Evolutionary conservation across 2,797 vertebrate species (phyloP).

Genomic region (Malurus leucopterus): DNA sequence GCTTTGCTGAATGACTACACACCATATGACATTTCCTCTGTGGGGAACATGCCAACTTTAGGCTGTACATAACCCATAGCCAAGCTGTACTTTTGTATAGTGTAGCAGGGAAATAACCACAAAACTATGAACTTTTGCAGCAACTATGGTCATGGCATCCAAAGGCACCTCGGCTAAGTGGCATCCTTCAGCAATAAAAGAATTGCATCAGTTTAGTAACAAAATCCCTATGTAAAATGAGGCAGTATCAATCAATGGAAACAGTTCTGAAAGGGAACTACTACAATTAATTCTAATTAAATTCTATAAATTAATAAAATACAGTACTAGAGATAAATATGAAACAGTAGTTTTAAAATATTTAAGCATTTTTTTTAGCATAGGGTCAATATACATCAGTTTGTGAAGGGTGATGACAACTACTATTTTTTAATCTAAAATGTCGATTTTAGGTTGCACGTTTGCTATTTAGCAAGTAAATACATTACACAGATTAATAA

Average conservation of each 20-base stretch:
- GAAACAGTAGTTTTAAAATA: background rate
- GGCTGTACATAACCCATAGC: background rate
- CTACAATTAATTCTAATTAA: background rate
- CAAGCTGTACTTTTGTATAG: background rate
- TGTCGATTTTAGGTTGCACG: rapidly evolving
- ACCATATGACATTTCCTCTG: background rate
- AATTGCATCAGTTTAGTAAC: background rate
- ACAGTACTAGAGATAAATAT: background rate
- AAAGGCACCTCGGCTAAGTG: background rate
- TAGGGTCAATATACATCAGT: background rate
- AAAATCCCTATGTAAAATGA: background rate
- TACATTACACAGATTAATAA: background rate
- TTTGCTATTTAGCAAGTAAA: background rate
- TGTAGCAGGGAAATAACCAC: background rate
- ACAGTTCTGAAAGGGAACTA: background rate
- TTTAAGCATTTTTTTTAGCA: background rate
- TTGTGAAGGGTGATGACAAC: background rate
- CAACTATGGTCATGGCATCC: background rate
- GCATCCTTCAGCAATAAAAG: background rate
- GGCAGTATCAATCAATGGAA: background rate
- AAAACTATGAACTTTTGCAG: background rate
- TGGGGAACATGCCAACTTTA: background rate
- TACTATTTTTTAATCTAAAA: background rate
- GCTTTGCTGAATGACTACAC: background rate
- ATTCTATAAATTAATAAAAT: background rate